Conservation (phyloP, 2,888 invertebrate species). For the Cephalotes varians region DNA sequence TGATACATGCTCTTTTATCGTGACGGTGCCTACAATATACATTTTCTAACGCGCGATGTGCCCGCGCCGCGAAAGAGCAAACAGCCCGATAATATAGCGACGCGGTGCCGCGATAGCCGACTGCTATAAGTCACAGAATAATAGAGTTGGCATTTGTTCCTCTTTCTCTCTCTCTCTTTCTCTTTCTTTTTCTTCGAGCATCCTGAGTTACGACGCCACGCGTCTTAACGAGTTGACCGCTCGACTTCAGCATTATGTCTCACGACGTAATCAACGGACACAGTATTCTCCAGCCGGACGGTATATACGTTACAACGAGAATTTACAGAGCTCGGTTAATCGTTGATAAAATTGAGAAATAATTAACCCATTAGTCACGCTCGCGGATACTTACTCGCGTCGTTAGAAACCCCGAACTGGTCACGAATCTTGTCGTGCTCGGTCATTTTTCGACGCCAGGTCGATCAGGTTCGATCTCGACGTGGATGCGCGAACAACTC, state of each 20-base stretch:
- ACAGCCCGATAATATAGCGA: conserved; percentile 64
- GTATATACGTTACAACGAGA: conserved; percentile 25
- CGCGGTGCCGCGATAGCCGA: conserved; percentile 47
- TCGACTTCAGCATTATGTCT: conserved; percentile 45
- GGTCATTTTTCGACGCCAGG: not conserved
- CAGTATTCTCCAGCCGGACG: not conserved
- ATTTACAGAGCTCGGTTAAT: conserved; percentile 44
- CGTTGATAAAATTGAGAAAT: conserved; percentile 44
- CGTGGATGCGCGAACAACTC: not conserved
- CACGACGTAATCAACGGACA: conserved; percentile 63
- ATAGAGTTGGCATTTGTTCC: conserved; percentile 63
- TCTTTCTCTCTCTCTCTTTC: not conserved
- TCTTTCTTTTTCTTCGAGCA: conserved; percentile 5
- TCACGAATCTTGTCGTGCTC: conserved; percentile 30
- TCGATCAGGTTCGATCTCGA: not conserved
- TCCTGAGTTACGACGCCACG: conserved; percentile 59
- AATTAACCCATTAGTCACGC: conserved; percentile 36
- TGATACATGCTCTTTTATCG: conserved; percentile 57
- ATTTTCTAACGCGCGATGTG: conserved; percentile 47
- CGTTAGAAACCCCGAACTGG: conserved; percentile 17
- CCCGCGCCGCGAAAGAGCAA: conserved; percentile 58
- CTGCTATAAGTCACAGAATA: conserved; percentile 66
- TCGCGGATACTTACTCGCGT: conserved; percentile 30
- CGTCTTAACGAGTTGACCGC: conserved; percentile 62
- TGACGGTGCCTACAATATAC: conserved; percentile 21